Percentiles rank a stretch among this genome's conserved stretches.
Evolutionary conservation across 2,888 invertebrate species (phyloP).

Genomic region (Ametastegia equiseti): DNA sequence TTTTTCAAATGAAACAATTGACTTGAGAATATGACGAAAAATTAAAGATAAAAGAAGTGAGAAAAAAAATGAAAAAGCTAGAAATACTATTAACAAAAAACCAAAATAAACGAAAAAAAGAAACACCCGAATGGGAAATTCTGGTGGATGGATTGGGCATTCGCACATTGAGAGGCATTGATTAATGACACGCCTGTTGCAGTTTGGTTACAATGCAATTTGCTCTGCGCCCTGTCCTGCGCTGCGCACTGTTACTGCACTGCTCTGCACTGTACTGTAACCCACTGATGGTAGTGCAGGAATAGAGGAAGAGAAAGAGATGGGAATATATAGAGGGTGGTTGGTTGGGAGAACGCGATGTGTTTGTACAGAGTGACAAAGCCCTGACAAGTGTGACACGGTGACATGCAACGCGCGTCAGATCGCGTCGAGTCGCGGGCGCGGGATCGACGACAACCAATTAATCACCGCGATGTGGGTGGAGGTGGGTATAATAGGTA

Average conservation of each 20-base stretch:
- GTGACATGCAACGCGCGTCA: constrained; percentile 70
- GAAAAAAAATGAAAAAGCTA: no score
- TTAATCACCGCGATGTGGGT: constrained; percentile 76
- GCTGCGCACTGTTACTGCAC: no score
- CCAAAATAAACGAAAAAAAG: neutral
- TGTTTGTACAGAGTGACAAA: constrained; percentile 74
- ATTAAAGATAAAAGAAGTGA: no score
- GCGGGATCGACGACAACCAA: constrained; percentile 69
- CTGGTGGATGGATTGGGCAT: neutral
- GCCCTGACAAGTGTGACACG: constrained; percentile 75
- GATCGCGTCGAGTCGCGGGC: neutral
- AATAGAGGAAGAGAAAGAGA: constrained; percentile 29
- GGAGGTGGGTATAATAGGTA: no score
- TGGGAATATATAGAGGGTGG: no score
- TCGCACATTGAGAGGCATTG: constrained; percentile 64
- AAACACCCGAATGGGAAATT: neutral
- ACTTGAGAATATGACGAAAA: no score
- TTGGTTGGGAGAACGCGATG: no score
- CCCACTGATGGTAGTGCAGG: neutral
- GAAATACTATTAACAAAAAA: neutral
- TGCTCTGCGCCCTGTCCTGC: constrained; percentile 62
- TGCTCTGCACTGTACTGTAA: no score
- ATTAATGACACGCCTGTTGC: constrained; percentile 76
- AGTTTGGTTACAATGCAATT: constrained; percentile 75
- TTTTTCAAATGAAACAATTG: no score